Conservation (phyloP, 2,113 vertebrate species). For the Hassar affinis region DNA sequence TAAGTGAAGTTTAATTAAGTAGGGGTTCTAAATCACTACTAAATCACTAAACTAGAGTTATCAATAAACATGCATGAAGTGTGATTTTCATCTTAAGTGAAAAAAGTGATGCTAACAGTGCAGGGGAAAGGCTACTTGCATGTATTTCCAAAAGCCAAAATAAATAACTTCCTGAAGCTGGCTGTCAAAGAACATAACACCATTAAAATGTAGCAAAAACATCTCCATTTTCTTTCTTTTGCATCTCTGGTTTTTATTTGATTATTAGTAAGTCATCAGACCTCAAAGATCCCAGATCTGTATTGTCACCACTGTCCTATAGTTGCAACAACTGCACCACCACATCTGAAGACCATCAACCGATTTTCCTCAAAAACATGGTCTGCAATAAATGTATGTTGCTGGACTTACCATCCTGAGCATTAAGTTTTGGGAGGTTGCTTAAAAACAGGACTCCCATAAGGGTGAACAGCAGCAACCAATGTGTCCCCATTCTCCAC, state of each 20-base stretch:
- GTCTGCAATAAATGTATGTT: neutral
- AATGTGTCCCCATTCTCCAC: constrained; percentile 21
- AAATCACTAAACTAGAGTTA: neutral
- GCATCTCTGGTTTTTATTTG: neutral
- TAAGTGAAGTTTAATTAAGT: neutral
- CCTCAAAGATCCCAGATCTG: neutral
- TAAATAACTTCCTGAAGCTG: constrained; percentile 56
- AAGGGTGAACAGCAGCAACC: constrained; percentile 12
- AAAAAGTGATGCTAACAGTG: constrained; percentile 67
- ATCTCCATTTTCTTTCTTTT: neutral
- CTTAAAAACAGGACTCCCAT: constrained; percentile 46
- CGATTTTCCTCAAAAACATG: neutral
- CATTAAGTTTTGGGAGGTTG: constrained; percentile 62
- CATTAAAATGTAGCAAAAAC: constrained; percentile 59
- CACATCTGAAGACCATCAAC: neutral
- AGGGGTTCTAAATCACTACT: neutral
- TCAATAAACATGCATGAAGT: constrained; percentile 58
- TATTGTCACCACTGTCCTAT: neutral
- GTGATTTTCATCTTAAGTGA: constrained; percentile 41
- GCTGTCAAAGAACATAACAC: constrained; percentile 35
- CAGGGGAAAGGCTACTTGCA: constrained; percentile 38
- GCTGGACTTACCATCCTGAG: constrained; percentile 76
- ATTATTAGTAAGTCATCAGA: neutral
- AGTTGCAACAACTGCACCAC: neutral
- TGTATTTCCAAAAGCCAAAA: constrained; percentile 53